Evolutionary conservation across 2,797 vertebrate species (phyloP), one percentile per base, ranked within the genome.

Genomic region (Myotis pilosus): DNA sequence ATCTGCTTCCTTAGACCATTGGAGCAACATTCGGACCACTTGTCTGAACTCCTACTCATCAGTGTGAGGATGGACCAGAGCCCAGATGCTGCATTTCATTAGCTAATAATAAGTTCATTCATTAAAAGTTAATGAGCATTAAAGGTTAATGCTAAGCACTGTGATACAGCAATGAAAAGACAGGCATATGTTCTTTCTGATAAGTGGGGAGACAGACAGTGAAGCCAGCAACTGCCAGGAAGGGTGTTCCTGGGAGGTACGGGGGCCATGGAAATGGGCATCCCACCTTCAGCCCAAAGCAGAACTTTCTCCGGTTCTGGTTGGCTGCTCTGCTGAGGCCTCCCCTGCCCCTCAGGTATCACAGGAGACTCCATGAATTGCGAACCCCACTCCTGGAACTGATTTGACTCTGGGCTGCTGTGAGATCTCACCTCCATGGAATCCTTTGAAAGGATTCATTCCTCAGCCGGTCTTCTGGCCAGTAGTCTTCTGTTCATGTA

Each of bases 211-310:
- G 60, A 47, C 28, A 38, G 60, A 69, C 16, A 5, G 2, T 19
- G 17, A 28, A 53, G 8, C 41, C 22, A 87, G 47, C 57, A 6
- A 15, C n/a, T 12, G 51, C 60, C 49, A 5, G 7, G 20, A 30
- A 19, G 3, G 0, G 0, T 11, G 23, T 53, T 3, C 12, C 13
- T 6, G 17, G 6, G 3, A 11, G 6, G 3, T 8, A 6, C 11
- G 17, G 64, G 71, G 38, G 13, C 1, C 12, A 0, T 4, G 71
- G 20, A 51, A 33, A 25, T 11, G 20, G 41, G 9, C n/a, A 10
- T 6, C 38, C n/a, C 8, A 28, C 22, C 36, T n/a, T 81, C 6
- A 44, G 41, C 62, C 57, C 11, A 23, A 38, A 78, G 28, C 9
- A 19, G 41, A 60, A 12, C 49, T 25, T 79, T 22, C 76, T 64